Evolutionary conservation across 2,797 vertebrate genomes (phyloP), one percentile per base, ranked within the genome.

Genomic region (Gastrophryne carolinensis): DNA sequence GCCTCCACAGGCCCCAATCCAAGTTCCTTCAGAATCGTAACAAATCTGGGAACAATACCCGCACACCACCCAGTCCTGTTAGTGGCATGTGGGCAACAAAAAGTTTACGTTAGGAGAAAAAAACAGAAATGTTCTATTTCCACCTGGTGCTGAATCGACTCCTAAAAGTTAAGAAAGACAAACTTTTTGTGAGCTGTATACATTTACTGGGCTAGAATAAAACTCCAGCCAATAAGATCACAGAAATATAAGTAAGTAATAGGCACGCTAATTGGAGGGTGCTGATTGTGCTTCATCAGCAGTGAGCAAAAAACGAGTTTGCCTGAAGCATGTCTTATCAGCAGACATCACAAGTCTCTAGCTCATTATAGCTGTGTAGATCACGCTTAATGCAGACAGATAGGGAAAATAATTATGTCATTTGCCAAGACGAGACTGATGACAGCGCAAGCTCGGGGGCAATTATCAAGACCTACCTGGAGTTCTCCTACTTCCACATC

Each of bases 361-460:
- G 15, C 62, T 74, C 53, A 50, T 56, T 53, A 44, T 74, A 21
- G 58, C 39, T 68, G 21, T n/a, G 26, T n/a, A 57, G 35, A 54
- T 57, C 72, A 21, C 27, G 27, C 3, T 17, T 41, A 23, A 66
- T 58, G 17, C 52, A 47, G 63, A 60, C 64, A 75, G 54, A 68
- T 35, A 67, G 29, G 30, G 26, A 52, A 75, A 75, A 68, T 60
- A 68, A 68, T 75, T 17, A 60, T 73, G 61, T 75, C 63, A 67
- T 60, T 68, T 75, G 32, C 41, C 56, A 29, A 60, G 41, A 68
- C 63, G 35, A 67, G 54, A 75, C 29, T 60, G 64, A 66, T 66
- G 62, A 67, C 72, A 27, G 30, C 34, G 47, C 41, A 32, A 53
- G 61, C 72, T 47, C 11, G 29, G 49, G 54, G 62, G 52, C 29